Base-by-base conservation (phyloP, 2,797 vertebrate genomes). In the Acrossocheilus wenchowensis region DNA sequence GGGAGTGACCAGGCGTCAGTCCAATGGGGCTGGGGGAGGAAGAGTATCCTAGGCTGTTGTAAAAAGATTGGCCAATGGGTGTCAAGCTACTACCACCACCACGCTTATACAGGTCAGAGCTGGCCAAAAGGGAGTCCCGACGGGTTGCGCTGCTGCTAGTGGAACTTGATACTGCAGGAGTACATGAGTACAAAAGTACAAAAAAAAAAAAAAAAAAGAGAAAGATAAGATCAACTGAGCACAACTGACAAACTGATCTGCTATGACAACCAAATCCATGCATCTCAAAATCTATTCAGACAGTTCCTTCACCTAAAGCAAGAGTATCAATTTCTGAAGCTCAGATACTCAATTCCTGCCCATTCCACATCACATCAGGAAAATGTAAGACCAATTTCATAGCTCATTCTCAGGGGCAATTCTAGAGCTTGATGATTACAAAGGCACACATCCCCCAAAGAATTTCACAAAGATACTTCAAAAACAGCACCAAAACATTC, bases 11-110 rank as follows among this genome's bases (percentile, higher is more conserved):
- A 82, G 98, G 97, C 89, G 97, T 99, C 93, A 99, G 97, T 93
- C 98, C 97, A 93, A 99, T 97, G 93, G 98, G 98, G 95, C 98
- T 99, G 93, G 98, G 98, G 92, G 98, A 99, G 92, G 98, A 98
- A 91, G 98, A 98, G 96, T 99, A 98, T 94, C 98, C 97, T 95
- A 99, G 96, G 96, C 98, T 98, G 96, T 97, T 98, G 96, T 98
- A 99, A 95, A 98, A 99, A 84, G 97, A 97, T 93, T 99, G 98
- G 88, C 98, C 98, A 91, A 99, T 97, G 93, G 98, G 97, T 92
- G 98, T 98, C 94, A 99, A 95, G 94, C 96, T 98, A 95, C 97
- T 98, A 93, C 96, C 97, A 89, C 97, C 96, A 88, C 97, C 96
- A 85, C 98, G 97, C 95, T 99, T 99, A 96, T 99, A 99, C 88